Conservation (phyloP, 2,113 vertebrate species). For the Fulica atra region DNA sequence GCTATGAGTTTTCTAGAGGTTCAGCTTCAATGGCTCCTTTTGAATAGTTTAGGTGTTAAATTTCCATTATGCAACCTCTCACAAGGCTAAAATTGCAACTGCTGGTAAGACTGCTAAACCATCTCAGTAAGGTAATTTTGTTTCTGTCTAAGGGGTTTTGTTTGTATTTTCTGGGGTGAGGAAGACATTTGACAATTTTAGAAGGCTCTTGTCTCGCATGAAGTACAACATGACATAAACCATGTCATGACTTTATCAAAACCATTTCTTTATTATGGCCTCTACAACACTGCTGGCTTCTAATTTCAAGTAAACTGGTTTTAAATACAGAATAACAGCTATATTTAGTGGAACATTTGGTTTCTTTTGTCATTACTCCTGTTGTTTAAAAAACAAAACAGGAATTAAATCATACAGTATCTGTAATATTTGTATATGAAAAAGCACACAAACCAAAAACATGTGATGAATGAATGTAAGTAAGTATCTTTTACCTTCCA, state of each 20-base stretch:
- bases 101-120: background rate
- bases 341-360: background rate
- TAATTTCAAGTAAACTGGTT: background rate
- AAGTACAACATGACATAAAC: background rate
- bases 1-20: background rate
- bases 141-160: background rate
- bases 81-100: background rate
- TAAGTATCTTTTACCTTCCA: background rate
- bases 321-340: background rate
- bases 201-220: background rate
- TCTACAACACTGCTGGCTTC: background rate
- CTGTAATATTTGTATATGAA: background rate
- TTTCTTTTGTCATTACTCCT: background rate
- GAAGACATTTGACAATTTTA: background rate
- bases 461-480: background rate
- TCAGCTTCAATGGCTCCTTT: background rate
- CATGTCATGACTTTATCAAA: background rate
- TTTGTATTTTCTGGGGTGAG: background rate
- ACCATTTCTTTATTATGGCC: background rate
- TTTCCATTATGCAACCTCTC: background rate
- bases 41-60: background rate
- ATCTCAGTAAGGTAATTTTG: background rate
- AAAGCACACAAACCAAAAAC: background rate
- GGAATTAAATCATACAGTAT: background rate
- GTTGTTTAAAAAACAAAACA: background rate